Base-by-base conservation (phyloP, 1,140 invertebrate genomes). In the Triops longicaudatus region DNA sequence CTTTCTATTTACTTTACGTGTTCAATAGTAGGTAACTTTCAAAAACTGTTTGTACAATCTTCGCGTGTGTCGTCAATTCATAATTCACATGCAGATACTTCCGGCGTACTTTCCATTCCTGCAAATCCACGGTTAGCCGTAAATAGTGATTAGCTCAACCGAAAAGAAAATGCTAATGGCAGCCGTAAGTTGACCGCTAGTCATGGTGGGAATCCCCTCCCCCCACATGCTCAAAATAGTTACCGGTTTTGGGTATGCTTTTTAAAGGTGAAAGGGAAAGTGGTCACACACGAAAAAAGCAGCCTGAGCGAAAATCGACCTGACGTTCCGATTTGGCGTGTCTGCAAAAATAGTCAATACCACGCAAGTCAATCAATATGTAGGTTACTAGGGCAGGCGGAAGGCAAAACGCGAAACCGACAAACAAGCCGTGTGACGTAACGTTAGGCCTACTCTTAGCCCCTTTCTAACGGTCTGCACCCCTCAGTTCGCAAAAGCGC, bases 381-480 rank as follows among this genome's bases (percentile, higher is more conserved):
- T 63, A 63, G 50, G 50, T 63, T 22, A 63, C 50, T 63, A 63
- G 50, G n/a, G 22, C 50, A 63, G 14, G 50, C 50, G 50, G 50
- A 63, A 63, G 22, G 50, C 50, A 63, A 63, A 11, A 63, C 31
- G 50, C 22, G 22, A n/a, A n/a, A 63, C 50, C 3, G 50, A 63
- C 50, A 63, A 63, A 63, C 50, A 63, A 14, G 50, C 50, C 50
- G 17, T 63, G 50, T 63, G 50, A 63, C 50, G 50, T 63, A 63
- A 63, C 17, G 14, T 63, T 63, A 63, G 50, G 50, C 50, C 50
- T 63, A 63, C 50, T 63, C 50, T 63, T 63, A 17, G 50, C 50
- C 50, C 50, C 50, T 63, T 22, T 17, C 50, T 2, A 22, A 5
- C 14, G 50, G 22, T 22, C 31, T 37, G 7, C 50, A 63, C 50